Percentiles rank a stretch among this genome's conserved stretches.
phyloP scores from a whole-genome alignment of 2,113 vertebrate species.

The Lepisosteus oculatus region DNA sequence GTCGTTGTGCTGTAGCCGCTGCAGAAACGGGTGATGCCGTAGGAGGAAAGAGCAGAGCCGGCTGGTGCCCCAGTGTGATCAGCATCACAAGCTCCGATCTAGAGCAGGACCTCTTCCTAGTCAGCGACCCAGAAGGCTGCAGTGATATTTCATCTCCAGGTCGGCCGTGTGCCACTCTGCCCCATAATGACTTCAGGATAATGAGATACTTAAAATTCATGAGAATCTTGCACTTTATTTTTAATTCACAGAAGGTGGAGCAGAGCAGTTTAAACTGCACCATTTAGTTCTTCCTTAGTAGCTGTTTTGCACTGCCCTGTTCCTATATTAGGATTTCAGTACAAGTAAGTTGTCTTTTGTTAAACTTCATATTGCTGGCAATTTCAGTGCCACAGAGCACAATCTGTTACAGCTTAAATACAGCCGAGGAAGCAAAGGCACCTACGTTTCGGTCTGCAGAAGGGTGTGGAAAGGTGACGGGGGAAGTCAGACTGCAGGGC shows the following conservation, averaged over 20 bases:
- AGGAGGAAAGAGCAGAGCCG: too few species aligned
- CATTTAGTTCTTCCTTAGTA: not conserved
- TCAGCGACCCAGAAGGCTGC: not conserved
- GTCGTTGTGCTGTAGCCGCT: too few species aligned
- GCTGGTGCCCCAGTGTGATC: too few species aligned
- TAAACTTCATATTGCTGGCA: too few species aligned
- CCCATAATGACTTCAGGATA: not conserved
- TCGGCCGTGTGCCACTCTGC: slow-evolving; percentile 1
- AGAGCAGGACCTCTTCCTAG: not conserved
- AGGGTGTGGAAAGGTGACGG: too few species aligned
- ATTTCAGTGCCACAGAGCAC: too few species aligned
- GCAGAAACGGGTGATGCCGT: too few species aligned
- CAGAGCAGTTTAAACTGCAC: not conserved
- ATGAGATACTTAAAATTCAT: slow-evolving; percentile 16
- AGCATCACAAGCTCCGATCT: not conserved
- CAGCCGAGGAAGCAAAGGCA: too few species aligned
- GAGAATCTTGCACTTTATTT: not conserved
- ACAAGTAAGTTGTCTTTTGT: too few species aligned
- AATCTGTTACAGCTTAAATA: too few species aligned
- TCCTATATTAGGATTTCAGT: not conserved
- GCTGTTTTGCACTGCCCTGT: not conserved
- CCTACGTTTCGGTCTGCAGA: too few species aligned
- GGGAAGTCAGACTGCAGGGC: too few species aligned
- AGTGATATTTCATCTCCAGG: slow-evolving; percentile 1
- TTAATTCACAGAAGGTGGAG: slow-evolving; percentile 11